Evolutionary conservation across 2,888 invertebrate species (phyloP), one percentile per base, ranked within the genome.

Genomic region (Leucophora obtusa): DNA sequence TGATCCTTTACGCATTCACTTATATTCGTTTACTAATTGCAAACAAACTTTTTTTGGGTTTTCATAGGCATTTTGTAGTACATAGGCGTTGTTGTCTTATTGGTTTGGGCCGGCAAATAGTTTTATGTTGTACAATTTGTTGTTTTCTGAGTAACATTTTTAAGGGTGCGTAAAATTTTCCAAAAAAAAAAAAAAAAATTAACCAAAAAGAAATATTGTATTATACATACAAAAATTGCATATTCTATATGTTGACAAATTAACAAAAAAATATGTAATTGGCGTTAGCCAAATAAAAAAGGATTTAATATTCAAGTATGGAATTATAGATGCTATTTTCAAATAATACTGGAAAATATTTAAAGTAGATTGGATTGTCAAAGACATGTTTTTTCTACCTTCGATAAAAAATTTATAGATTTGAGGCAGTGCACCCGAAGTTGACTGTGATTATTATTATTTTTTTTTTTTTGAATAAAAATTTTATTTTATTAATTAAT

Each of bases 81-180:
- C 47, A 77, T 71, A 77, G 60, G 66, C 77, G 77, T 72, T 78
- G 71, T 78, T 78, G 77, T 78, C 66, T 78, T 78, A 78, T 78
- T 78, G 72, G 72, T 78, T 78, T 78, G 77, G 71, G 71, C 66
- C 71, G 54, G 54, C 71, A 72, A 72, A 78, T 78, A 78, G 77
- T 78, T 66, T 38, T 47, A n/a, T 47, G 7, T 47, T 47, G 5
- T n/a, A n/a, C 17, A 17, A 60, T 60, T 65, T 51, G 63, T 17
- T 58, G 18, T 21, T 53, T 53, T 77, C 6, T 65, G 47, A 71
- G 60, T 59, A 59, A 78, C 60, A 78, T 47, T 66, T 72, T 71
- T 78, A 78, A 68, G 77, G 77, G 77, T 78, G 77, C 77, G 77
- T 78, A 72, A 60, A 50, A 56, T 56, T 69, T 68, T 21, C 47